Base-by-base conservation (phyloP, 2,797 vertebrate species). In the Brotula barbata region DNA sequence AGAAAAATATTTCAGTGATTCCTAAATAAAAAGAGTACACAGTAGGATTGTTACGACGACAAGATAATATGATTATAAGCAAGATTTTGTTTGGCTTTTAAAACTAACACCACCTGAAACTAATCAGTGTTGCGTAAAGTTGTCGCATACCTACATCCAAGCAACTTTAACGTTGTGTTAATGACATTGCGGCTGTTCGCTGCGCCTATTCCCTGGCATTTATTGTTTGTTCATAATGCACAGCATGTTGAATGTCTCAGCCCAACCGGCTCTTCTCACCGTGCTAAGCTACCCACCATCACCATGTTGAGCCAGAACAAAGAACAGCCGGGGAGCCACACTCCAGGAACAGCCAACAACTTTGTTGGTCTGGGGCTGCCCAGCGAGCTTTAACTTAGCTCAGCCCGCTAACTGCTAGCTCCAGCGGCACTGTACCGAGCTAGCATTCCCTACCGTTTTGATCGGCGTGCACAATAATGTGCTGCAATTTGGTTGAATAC, bases 281-380 rank as follows among this genome's bases (percentile, higher is more conserved):
- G 73, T 73, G 86, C 84, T 84, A 77, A 68, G 81, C 85, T 85
- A 64, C 72, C 50, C 54, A 52, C 57, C 66, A 71, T 67, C 78
- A 46, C 69, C 82, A 31, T 76, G 79, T 76, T 78, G 25, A 77
- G 64, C 31, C 87, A 90, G 90, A 92, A 92, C 90, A 92, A 92
- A 91, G 90, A 89, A 19, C 84, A 68, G 83, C 53, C 75, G 25
- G 8, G 25, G 50, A 81, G 62, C 78, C 79, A 73, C 84, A 86
- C 81, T 87, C 72, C 78, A 51, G 81, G 83, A 87, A 83, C 83
- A 82, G 68, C 82, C 84, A 77, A 74, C 77, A 89, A 89, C 88
- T 89, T 88, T 82, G 83, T 82, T 83, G 73, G 39, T 78, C 54
- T 19, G 57, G 70, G 46, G 71, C 79, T 77, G 65, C 71, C 47